Evolutionary conservation across 2,888 invertebrate species (phyloP).

Genomic region (Drepana falcataria): DNA sequence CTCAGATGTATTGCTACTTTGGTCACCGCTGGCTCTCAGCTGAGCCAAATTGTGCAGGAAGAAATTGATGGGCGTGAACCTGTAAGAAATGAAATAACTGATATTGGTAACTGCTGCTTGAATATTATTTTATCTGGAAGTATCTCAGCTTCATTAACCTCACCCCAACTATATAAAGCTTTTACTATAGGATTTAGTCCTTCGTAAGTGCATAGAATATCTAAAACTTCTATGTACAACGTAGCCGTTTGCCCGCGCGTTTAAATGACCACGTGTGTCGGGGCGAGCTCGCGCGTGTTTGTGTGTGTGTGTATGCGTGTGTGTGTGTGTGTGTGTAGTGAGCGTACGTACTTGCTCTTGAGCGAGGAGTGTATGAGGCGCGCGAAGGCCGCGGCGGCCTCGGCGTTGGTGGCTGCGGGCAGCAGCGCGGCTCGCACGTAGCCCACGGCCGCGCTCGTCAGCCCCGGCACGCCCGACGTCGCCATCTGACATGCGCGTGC

Average conservation of each 20-base stretch:
- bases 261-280: no score
- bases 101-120: no score
- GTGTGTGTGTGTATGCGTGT: background rate
- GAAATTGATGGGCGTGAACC: conserved; percentile 98
- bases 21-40: conserved; percentile 93
- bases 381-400: conserved; percentile 97
- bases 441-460: conserved; percentile 92
- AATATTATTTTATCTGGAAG: no score
- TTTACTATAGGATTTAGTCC: no score
- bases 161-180: no score
- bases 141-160: no score
- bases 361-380: conserved; percentile 96
- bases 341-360: conserved; percentile 77
- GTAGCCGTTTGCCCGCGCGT: no score
- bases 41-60: conserved; percentile 98
- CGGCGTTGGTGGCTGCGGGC: conserved; percentile 93
- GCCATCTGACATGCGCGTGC: conserved; percentile 84
- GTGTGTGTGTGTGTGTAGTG: background rate
- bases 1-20: conserved; percentile 83
- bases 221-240: no score
- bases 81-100: conserved; percentile 16
- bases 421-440: conserved; percentile 95
- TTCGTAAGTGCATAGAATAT: no score
- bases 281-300: background rate
- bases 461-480: conserved; percentile 93